Evolutionary conservation across 2,797 vertebrate species (phyloP), one percentile per base, ranked within the genome.

Genomic region (Parauchenoglanis punctatus): DNA sequence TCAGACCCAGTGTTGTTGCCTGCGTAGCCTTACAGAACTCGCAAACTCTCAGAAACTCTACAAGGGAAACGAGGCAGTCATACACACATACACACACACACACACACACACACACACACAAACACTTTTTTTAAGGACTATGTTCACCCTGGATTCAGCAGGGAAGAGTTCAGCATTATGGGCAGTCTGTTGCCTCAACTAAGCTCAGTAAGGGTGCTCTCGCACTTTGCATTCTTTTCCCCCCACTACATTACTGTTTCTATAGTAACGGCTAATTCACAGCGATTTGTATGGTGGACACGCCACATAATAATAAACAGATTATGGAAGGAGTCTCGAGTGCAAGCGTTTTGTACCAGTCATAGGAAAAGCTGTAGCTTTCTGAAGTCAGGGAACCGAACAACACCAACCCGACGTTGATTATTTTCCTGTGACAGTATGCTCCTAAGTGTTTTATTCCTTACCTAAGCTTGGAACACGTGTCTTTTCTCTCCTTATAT

Each of bases 61-160:
- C 78, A 87, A 89, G 87, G 86, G 88, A 91, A 89, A 86, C 44
- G 44, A 67, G n/a, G 65, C 63, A 70, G 73, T 59, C 63, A 46
- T 1, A 11, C 35, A 40, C 49, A 40, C 49, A 63, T 25, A 28
- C 10, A 13, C 2, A 46, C 61, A 78, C 46, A 76, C 25, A 67
- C 59, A 68, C 72, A 78, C 46, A 76, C 25, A 67, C 59, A 68
- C 72, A 68, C 17, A 63, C 77, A 78, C 15, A 54, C 44, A 73
- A 54, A 75, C 28, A 44, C 15, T 23, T 0, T 46, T 46, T 81
- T 81, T 73, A 49, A 75, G 73, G 44, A 87, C 54, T 75, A 7
- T 54, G 28, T 85, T 49, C 40, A 56, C 54, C 65, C 46, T 85
- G 87, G 84, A 59, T 88, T 91, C 68, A 80, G 56, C 84, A 87